Conservation (phyloP, 2,797 vertebrate genomes). For the Schizothorax lantsangensis region DNA sequence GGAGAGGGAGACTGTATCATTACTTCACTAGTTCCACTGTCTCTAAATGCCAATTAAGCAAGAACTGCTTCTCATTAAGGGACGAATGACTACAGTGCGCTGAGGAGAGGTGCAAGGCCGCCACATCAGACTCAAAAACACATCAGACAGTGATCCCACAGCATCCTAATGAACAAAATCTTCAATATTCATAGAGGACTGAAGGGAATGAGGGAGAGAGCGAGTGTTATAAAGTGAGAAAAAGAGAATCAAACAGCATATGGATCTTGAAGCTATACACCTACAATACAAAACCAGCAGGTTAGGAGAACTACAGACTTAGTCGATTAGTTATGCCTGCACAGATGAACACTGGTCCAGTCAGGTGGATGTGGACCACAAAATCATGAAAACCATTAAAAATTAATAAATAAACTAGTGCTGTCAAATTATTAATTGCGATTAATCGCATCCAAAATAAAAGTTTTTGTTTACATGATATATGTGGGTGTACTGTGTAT, state of each 20-base stretch:
- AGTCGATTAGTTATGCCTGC: conserved; percentile 29
- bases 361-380: conserved; percentile 25
- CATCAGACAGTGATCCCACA: background rate
- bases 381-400: background rate
- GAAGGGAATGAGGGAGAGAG: background rate
- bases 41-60: conserved; percentile 5
- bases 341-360: conserved; percentile 36
- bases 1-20: conserved; percentile 1
- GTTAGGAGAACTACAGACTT: conserved; percentile 21
- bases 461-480: too few species aligned
- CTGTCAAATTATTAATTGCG: too few species aligned
- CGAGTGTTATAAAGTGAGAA: background rate
- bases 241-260: conserved; percentile 1
- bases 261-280: background rate
- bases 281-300: background rate
- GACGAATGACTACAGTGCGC: background rate
- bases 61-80: background rate
- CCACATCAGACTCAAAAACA: background rate
- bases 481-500: too few species aligned
- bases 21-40: background rate
- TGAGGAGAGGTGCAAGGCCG: background rate
- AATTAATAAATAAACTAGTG: background rate
- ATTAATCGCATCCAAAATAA: too few species aligned
- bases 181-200: background rate
- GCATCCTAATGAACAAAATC: background rate